A percentile compares a stretch with the other conserved stretches of the same genome.
phyloP scores from a whole-genome alignment of 2,113 vertebrate species.

The Tonatia bakeri region DNA sequence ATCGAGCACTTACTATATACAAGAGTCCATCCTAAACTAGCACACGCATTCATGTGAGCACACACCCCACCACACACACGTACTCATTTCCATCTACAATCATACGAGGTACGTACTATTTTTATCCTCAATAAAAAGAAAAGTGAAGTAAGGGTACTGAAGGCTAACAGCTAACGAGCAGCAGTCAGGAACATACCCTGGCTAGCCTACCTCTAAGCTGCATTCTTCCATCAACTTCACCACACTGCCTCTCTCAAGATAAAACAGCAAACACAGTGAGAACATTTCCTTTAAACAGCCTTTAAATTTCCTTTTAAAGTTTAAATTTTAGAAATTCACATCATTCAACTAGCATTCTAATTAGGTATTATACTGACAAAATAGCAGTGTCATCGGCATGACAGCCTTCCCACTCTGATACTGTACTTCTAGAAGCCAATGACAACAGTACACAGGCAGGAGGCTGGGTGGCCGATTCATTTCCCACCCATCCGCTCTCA shows the following conservation, averaged over 20 bases:
- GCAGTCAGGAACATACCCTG: neutral
- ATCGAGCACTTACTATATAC: neutral
- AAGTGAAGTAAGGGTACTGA: neutral
- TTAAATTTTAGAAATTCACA: neutral
- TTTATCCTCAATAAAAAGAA: neutral
- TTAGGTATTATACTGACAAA: neutral
- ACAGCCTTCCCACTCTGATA: neutral
- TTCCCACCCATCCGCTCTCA: neutral
- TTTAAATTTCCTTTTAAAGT: neutral
- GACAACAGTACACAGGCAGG: fast-evolving
- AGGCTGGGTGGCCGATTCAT: fast-evolving
- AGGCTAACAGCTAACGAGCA: neutral
- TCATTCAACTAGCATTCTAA: neutral
- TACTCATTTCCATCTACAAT: neutral
- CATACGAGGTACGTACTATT: neutral
- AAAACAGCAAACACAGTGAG: neutral
- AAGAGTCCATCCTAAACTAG: neutral
- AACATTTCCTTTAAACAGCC: neutral
- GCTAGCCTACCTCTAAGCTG: neutral
- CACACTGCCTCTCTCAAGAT: neutral
- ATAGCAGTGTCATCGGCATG: neutral
- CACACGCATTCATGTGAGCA: neutral
- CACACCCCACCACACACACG: neutral
- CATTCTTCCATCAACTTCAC: neutral
- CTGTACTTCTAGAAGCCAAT: fast-evolving